Conservation (phyloP, 2,113 vertebrate genomes). For the Atrichornis clamosus region DNA sequence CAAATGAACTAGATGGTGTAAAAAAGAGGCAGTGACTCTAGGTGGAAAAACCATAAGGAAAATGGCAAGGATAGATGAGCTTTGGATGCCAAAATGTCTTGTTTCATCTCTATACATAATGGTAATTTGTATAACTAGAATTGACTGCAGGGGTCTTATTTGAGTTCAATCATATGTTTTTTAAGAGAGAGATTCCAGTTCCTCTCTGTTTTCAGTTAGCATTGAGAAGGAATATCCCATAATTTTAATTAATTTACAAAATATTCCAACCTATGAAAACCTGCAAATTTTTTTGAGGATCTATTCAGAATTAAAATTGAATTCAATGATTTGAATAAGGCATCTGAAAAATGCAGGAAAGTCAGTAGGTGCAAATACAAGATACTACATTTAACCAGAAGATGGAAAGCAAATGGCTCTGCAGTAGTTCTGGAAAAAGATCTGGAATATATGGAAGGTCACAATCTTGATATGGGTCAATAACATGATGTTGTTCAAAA, state of each 20-base stretch:
- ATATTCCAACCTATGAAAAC: not conserved
- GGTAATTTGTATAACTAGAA: not conserved
- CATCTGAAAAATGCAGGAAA: not conserved
- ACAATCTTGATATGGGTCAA: not conserved
- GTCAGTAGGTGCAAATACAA: not conserved
- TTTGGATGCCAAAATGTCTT: not conserved
- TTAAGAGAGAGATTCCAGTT: not conserved
- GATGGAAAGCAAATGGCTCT: not conserved
- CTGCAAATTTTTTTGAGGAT: not conserved
- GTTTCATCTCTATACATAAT: not conserved
- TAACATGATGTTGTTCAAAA: not conserved
- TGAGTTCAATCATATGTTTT: accelerated
- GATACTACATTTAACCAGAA: not conserved
- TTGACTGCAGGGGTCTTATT: not conserved
- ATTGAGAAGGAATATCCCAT: not conserved
- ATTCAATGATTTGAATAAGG: not conserved
- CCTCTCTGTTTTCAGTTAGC: not conserved
- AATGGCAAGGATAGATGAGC: not conserved
- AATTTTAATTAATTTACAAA: not conserved
- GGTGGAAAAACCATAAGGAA: not conserved
- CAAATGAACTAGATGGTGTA: not conserved
- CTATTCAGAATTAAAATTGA: not conserved
- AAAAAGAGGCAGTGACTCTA: not conserved
- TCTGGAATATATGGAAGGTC: not conserved
- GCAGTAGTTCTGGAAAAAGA: not conserved